Conservation (phyloP, 2,888 invertebrate species). For the Melinaea menophilus region DNA sequence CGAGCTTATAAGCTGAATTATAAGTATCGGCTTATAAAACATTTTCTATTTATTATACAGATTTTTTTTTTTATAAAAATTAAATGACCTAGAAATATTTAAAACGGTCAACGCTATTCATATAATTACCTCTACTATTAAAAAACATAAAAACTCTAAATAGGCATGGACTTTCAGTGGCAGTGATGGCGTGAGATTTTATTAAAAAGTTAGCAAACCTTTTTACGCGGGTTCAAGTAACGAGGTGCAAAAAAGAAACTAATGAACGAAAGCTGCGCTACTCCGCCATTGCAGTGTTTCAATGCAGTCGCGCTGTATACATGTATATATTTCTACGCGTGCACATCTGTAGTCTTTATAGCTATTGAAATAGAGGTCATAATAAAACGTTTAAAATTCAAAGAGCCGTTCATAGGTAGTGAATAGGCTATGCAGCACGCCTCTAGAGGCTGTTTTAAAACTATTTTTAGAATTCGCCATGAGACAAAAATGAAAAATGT, state of each 20-base stretch:
- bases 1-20: too few relatives aligned
- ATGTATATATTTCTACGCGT: conserved; percentile 15
- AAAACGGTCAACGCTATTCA: too few relatives aligned
- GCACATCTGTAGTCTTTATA: conserved; percentile 21
- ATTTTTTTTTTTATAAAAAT: too few relatives aligned
- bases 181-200: conserved; percentile 11
- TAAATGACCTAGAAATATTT: too few relatives aligned
- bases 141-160: background rate
- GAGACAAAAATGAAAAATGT: conserved; percentile 27
- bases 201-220: conserved; percentile 31
- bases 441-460: conserved; percentile 23
- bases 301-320: conserved; percentile 33
- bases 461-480: conserved; percentile 27
- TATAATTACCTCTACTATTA: background rate
- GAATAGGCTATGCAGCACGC: conserved; percentile 30
- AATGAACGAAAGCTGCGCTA: conserved; percentile 36
- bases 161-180: background rate
- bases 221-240: conserved; percentile 34
- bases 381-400: conserved; percentile 20
- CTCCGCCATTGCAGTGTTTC: conserved; percentile 40
- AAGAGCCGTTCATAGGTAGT: conserved; percentile 23
- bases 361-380: conserved; percentile 21
- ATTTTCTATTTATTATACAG: too few relatives aligned
- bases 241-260: conserved; percentile 34
- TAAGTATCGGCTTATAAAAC: too few relatives aligned